A percentile compares a stretch with the other conserved stretches of the same genome.
These are phyloP conservation scores for Ormyrus labotus DNA, from an alignment of 2,888 invertebrate genomes.

Conservation along the genomic window DNA sequence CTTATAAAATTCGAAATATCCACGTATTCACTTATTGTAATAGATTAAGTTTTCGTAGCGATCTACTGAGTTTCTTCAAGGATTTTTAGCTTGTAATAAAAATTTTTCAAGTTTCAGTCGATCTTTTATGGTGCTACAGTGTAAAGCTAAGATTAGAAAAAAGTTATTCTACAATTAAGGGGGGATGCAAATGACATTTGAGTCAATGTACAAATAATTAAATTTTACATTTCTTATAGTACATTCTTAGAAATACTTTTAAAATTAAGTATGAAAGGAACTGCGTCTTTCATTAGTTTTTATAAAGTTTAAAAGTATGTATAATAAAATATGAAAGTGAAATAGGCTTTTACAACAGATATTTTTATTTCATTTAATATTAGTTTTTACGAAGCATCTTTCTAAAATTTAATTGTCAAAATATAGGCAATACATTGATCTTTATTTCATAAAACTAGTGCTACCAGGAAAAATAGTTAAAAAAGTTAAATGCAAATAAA, in stretches of 20 bases:
- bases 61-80: constrained; percentile 37
- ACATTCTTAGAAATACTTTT: constrained; percentile 18
- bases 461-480: constrained; percentile 3
- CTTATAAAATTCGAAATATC: constrained; percentile 35
- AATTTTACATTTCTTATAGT: constrained; percentile 11
- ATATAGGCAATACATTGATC: constrained; percentile 32
- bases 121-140: constrained; percentile 53
- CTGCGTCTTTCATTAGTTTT: constrained; percentile 35
- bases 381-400: constrained; percentile 54
- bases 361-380: constrained; percentile 5
- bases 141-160: constrained; percentile 40
- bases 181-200: constrained; percentile 39
- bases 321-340: constrained; percentile 11
- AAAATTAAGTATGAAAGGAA: constrained; percentile 1
- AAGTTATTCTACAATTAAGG: constrained; percentile 48
- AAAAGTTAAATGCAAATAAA: constrained; percentile 38
- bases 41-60: constrained; percentile 38
- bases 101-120: constrained; percentile 48
- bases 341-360: constrained; percentile 16
- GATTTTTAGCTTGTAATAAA: constrained; percentile 50
- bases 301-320: constrained; percentile 5
- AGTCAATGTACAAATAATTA: constrained; percentile 24
- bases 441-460: constrained; percentile 22
- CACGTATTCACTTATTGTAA: constrained; percentile 32
- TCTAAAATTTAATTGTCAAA: constrained; percentile 60